phyloP scores from a whole-genome alignment of 2,113 vertebrate species.

The Spilogale gracilis region DNA sequence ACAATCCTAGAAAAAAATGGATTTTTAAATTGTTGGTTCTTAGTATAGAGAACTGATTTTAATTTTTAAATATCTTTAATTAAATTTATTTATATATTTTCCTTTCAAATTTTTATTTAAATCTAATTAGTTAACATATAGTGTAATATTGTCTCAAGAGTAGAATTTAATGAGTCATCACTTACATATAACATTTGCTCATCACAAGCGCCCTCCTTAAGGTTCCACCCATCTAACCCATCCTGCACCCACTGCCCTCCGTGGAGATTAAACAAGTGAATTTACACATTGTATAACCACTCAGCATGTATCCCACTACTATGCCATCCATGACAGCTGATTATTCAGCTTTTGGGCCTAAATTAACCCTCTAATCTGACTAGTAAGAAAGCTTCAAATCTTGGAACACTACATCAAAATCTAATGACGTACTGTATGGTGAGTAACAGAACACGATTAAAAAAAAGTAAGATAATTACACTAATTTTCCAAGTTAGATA shows the following conservation, averaged over 20 bases:
- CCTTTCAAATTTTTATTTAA: not conserved
- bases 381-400: not conserved
- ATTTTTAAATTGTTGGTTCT: conserved; percentile 67
- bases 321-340: not conserved
- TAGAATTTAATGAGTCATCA: not conserved
- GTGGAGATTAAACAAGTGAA: not conserved
- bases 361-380: not conserved
- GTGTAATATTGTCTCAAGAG: not conserved
- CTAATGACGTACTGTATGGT: too few species aligned
- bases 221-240: not conserved
- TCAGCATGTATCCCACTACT: not conserved
- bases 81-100: not conserved
- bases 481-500: not conserved
- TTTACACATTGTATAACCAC: not conserved
- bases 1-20: not conserved
- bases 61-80: not conserved
- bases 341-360: not conserved
- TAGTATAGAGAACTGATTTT: conserved; percentile 55
- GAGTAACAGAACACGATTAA: too few species aligned
- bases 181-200: not conserved
- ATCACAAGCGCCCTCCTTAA: not conserved
- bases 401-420: too few species aligned
- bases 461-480: not conserved
- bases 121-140: not conserved
- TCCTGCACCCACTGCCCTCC: not conserved